These are phyloP conservation scores for Xylota sylvarum DNA, from an alignment of 2,888 invertebrate species.

Conservation along the genomic window DNA sequence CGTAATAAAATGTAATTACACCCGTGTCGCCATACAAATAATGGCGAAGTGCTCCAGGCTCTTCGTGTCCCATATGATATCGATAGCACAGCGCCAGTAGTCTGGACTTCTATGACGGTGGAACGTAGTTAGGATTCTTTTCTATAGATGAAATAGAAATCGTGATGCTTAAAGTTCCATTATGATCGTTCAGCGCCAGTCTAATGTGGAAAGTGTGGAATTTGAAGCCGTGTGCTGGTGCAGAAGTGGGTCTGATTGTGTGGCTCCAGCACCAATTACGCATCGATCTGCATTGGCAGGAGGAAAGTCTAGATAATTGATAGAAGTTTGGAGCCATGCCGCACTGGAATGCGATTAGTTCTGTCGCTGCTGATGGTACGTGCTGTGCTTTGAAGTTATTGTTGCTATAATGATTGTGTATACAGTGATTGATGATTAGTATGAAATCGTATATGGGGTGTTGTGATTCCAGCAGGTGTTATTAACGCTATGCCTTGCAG, in stretches of 20 bases:
- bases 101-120: slow-evolving; percentile 44
- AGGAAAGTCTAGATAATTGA: slow-evolving; percentile 43
- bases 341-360: slow-evolving; percentile 68
- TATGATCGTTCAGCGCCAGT: slow-evolving; percentile 61
- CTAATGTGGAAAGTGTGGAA: slow-evolving; percentile 61
- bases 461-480: slow-evolving; percentile 53
- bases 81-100: slow-evolving; percentile 51
- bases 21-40: slow-evolving; percentile 72
- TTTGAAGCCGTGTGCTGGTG: slow-evolving; percentile 37
- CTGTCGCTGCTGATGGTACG: slow-evolving; percentile 43
- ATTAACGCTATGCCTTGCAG: slow-evolving; percentile 28
- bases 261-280: slow-evolving; percentile 69
- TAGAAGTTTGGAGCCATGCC: slow-evolving; percentile 71
- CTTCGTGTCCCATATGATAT: slow-evolving; percentile 43
- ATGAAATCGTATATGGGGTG: slow-evolving; percentile 36
- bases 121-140: slow-evolving; percentile 55
- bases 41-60: slow-evolving; percentile 58
- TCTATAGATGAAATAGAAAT: slow-evolving; percentile 66
- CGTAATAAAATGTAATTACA: slow-evolving; percentile 75
- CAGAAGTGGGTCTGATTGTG: slow-evolving; percentile 44
- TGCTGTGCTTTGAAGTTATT: slow-evolving; percentile 39
- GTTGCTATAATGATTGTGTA: slow-evolving; percentile 53
- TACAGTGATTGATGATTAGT: slow-evolving; percentile 56
- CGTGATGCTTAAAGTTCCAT: slow-evolving; percentile 62
- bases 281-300: slow-evolving; percentile 57